A percentile compares a stretch with the other conserved stretches of the same genome.
phyloP scores from a whole-genome alignment of 2,113 vertebrate species.

The Hymenochirus boettgeri region DNA sequence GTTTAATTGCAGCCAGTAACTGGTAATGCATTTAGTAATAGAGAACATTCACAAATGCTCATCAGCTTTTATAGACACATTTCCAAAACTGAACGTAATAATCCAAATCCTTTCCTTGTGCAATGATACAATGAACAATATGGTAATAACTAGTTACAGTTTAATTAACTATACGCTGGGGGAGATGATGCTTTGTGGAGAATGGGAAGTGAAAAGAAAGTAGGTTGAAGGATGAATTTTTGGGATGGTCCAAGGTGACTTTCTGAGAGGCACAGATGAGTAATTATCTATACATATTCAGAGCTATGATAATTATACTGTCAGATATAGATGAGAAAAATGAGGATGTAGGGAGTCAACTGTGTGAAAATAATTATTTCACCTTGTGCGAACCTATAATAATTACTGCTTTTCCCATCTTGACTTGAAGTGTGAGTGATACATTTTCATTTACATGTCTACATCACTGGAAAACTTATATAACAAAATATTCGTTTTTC shows the following conservation, averaged over 20 bases:
- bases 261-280: neutral
- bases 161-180: slow-evolving; percentile 6
- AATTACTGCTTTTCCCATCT: too few species aligned
- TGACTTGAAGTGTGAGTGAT: too few species aligned
- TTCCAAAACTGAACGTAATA: slow-evolving; percentile 5
- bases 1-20: slow-evolving; percentile 9
- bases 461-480: too few species aligned
- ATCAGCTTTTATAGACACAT: slow-evolving; percentile 14
- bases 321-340: neutral
- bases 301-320: slow-evolving; percentile 10
- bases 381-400: too few species aligned
- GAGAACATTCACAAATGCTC: slow-evolving; percentile 1
- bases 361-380: too few species aligned
- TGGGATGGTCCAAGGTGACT: slow-evolving; percentile 5
- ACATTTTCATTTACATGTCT: too few species aligned
- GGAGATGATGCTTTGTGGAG: neutral
- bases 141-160: slow-evolving; percentile 2
- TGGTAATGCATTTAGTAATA: slow-evolving; percentile 17
- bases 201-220: neutral
- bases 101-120: neutral
- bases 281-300: slow-evolving; percentile 12
- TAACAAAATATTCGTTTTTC: too few species aligned
- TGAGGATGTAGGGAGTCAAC: neutral
- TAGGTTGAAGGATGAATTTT: neutral
- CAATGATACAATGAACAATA: slow-evolving; percentile 8